phyloP scores from a whole-genome alignment of 2,888 invertebrate species.

The Vandiemenella viatica region DNA sequence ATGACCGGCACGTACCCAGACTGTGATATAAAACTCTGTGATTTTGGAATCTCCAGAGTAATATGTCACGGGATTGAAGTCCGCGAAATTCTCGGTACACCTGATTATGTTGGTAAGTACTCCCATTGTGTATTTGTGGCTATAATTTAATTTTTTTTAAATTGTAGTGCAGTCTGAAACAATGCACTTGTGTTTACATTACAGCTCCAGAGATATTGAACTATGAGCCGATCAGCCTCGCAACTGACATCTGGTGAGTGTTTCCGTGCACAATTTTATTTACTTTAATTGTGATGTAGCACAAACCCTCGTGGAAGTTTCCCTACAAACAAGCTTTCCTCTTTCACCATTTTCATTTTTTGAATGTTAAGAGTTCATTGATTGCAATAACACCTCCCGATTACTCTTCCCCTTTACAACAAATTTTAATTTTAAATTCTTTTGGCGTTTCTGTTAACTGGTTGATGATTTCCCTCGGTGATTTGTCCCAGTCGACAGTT shows the following conservation, averaged over 20 bases:
- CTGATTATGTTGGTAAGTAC: constrained; percentile 89
- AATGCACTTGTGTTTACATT: constrained; percentile 17
- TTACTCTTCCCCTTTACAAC: no score
- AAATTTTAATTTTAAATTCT: no score
- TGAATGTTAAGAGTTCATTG: no score
- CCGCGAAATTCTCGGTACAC: constrained; percentile 85
- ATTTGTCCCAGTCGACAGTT: no score
- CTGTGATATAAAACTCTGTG: constrained; percentile 76
- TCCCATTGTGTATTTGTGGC: no score
- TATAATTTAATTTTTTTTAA: neutral
- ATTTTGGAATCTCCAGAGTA: constrained; percentile 86
- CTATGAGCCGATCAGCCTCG: constrained; percentile 84
- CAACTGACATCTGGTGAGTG: constrained; percentile 79
- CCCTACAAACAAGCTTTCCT: no score
- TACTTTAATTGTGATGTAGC: no score
- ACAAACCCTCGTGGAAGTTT: no score
- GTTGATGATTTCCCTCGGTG: no score
- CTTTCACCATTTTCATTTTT: no score
- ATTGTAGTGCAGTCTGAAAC: neutral
- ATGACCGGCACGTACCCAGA: constrained; percentile 60
- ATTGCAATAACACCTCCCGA: no score
- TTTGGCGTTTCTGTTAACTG: no score
- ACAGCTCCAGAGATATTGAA: constrained; percentile 85
- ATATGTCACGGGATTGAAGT: constrained; percentile 84
- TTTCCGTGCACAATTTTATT: neutral